Evolutionary conservation across 92 coral and sea anemone genomes (phyloP).

Genomic region (Phenganax subtilis): DNA sequence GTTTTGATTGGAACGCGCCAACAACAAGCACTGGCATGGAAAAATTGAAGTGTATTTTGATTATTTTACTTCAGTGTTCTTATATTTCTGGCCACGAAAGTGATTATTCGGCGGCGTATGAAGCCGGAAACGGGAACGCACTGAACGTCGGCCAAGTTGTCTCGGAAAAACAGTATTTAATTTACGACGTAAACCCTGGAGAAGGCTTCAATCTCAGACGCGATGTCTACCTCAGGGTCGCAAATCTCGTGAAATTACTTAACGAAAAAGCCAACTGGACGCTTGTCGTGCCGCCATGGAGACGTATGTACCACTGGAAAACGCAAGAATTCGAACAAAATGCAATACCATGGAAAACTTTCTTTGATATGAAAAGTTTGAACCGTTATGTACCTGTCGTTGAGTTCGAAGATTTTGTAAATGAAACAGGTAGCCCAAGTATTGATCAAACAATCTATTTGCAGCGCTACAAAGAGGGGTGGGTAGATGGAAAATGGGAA

Average conservation of each 20-base stretch:
- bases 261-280: conserved; percentile 84
- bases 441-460: conserved; percentile 84
- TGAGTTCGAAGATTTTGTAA: conserved; percentile 87
- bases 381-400: conserved; percentile 84
- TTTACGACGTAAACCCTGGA: conserved; percentile 94
- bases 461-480: conserved; percentile 90
- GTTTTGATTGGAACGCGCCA: neutral
- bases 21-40: neutral
- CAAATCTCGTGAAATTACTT: conserved; percentile 73
- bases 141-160: conserved; percentile 28
- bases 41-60: conserved; percentile 7
- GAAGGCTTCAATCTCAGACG: conserved; percentile 93
- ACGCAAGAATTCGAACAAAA: conserved; percentile 66
- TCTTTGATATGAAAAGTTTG: conserved; percentile 86
- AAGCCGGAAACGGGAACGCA: conserved; percentile 15
- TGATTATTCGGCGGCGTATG: conserved; percentile 13
- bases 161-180: conserved; percentile 60
- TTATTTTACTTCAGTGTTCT: conserved; percentile 3
- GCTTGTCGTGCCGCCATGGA: conserved; percentile 95
- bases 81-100: conserved; percentile 3
- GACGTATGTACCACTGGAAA: conserved; percentile 91
- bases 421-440: conserved; percentile 69
- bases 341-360: conserved; percentile 90
- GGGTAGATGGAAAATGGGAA: conserved; percentile 95
- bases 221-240: conserved; percentile 88